Conservation (phyloP, 2,113 vertebrate species). For the Sporophila hypoxantha region DNA sequence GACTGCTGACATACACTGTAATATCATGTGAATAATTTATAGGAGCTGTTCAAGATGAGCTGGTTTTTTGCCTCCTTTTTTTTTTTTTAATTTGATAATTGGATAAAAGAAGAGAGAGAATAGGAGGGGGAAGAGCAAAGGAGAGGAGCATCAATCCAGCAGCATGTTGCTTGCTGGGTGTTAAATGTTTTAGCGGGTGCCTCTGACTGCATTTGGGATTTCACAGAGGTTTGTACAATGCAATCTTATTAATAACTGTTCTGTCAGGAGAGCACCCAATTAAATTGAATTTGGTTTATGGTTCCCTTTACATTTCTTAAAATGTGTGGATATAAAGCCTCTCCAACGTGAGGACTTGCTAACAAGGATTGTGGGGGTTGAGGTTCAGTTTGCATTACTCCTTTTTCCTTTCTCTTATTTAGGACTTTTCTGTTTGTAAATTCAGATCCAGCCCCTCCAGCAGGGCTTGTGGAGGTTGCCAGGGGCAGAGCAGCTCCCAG, state of each 20-base stretch:
- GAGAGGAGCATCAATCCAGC: conserved; percentile 1
- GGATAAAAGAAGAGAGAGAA: conserved; percentile 29
- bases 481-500: not conserved
- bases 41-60: conserved; percentile 63
- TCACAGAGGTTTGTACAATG: conserved; percentile 57
- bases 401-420: not conserved
- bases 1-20: conserved; percentile 82
- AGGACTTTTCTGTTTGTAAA: conserved; percentile 32
- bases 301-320: conserved; percentile 69
- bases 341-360: conserved; percentile 39
- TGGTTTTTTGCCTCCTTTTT: not conserved
- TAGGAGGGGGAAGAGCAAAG: not conserved
- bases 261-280: conserved; percentile 76
- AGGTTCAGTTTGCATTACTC: not conserved
- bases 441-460: not conserved
- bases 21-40: conserved; percentile 84
- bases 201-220: conserved; percentile 62
- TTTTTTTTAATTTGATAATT: conserved; percentile 46
- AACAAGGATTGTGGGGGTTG: conserved; percentile 33
- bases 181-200: conserved; percentile 51
- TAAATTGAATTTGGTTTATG: conserved; percentile 74
- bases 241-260: conserved; percentile 74
- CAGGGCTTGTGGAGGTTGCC: not conserved
- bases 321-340: conserved; percentile 59
- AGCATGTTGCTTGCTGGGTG: conserved; percentile 35